Conservation (phyloP, 2,113 vertebrate species). For the Crotophaga sulcirostris region DNA sequence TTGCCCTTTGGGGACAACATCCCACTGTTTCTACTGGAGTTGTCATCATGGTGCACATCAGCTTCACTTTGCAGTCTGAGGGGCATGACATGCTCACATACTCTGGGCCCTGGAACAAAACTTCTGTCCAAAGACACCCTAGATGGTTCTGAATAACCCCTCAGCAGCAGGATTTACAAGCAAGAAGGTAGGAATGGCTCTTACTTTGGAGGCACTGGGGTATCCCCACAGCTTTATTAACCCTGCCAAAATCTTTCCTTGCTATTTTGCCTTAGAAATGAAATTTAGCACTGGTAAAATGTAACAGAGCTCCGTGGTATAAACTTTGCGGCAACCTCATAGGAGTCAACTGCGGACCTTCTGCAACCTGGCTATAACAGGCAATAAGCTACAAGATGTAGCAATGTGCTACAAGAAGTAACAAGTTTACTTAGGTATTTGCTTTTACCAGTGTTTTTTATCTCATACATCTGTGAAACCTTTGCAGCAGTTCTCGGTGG, state of each 20-base stretch:
- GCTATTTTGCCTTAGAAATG: not conserved
- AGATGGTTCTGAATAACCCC: not conserved
- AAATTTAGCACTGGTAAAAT: not conserved
- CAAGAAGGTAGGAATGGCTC: not conserved
- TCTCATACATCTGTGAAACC: not conserved
- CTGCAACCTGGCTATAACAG: not conserved
- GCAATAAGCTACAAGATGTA: not conserved
- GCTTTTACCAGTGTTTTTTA: not conserved
- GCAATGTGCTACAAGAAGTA: not conserved
- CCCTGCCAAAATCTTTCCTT: not conserved
- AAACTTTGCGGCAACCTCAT: not conserved
- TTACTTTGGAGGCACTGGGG: not conserved
- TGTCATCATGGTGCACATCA: not conserved
- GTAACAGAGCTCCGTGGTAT: not conserved
- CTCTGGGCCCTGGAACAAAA: not conserved
- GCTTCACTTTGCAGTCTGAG: not conserved
- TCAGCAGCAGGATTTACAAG: not conserved
- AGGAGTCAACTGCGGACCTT: not conserved
- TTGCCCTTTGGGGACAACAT: not conserved
- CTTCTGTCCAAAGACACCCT: not conserved
- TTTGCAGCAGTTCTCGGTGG: not conserved
- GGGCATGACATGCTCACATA: rapidly evolving
- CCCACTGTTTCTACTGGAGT: not conserved
- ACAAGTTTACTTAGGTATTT: not conserved
- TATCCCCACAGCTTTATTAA: not conserved